Evolutionary conservation across 2,797 vertebrate genomes (phyloP).

Genomic region (Aplochiton taeniatus): DNA sequence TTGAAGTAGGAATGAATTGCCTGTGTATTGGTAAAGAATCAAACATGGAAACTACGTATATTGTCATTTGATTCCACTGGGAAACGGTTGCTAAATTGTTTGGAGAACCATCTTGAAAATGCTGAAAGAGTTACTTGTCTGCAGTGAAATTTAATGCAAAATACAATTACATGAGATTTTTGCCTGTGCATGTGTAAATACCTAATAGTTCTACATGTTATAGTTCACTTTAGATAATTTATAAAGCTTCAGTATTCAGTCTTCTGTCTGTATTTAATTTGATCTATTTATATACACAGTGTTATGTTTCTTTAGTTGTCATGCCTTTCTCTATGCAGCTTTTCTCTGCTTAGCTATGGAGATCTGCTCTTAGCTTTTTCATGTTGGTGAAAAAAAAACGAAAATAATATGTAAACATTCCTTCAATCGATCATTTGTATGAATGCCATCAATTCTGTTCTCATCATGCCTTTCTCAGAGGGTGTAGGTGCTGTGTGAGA

Average conservation of each 20-base stretch:
- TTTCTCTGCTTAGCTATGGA: slow-evolving; percentile 43
- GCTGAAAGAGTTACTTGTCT: slow-evolving; percentile 49
- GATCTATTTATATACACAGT: slow-evolving; percentile 90
- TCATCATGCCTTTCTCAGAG: slow-evolving; percentile 45
- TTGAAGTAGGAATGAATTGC: no score
- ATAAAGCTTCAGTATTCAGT: slow-evolving; percentile 89
- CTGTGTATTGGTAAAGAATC: no score
- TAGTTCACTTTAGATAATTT: slow-evolving; percentile 77
- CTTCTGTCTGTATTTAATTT: slow-evolving; percentile 95
- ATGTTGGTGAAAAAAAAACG: slow-evolving; percentile 37
- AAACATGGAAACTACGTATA: slow-evolving; percentile 67
- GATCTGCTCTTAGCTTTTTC: slow-evolving; percentile 42
- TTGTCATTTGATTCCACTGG: slow-evolving; percentile 77
- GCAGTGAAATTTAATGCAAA: slow-evolving; percentile 57
- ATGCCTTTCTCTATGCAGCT: slow-evolving; percentile 24
- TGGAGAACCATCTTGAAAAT: slow-evolving; percentile 44
- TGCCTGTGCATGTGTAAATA: slow-evolving; percentile 71
- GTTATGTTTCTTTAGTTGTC: slow-evolving; percentile 80
- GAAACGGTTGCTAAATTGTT: slow-evolving; percentile 63
- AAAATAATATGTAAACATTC: slow-evolving; percentile 71
- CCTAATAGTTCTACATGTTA: slow-evolving; percentile 67
- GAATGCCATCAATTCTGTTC: slow-evolving; percentile 48
- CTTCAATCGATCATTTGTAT: slow-evolving; percentile 64
- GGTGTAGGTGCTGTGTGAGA: slow-evolving; percentile 43
- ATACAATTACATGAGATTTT: slow-evolving; percentile 56